These are phyloP conservation scores for Aethina tumida DNA, from an alignment of 1,140 invertebrate species.

Conservation along the genomic window DNA sequence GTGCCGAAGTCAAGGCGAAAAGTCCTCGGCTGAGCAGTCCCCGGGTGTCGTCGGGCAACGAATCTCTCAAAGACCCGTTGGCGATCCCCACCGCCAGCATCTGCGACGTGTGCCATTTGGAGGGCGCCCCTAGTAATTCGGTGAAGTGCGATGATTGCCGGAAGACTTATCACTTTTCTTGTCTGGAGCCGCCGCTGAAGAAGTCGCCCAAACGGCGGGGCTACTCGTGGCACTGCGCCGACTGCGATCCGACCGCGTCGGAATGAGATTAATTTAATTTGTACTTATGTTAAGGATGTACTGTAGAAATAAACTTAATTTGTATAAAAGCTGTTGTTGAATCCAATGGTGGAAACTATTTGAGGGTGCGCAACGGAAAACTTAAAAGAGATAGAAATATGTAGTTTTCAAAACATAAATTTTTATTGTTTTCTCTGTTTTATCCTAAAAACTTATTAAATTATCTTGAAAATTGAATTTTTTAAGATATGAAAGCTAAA, in stretches of 20 bases:
- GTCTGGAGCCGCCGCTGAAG: constrained; percentile 84
- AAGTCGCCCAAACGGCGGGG: constrained; percentile 88
- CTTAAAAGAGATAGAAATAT: no score
- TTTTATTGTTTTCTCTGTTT: no score
- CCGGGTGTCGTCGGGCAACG: constrained; percentile 8
- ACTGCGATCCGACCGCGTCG: constrained; percentile 89
- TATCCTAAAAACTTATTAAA: no score
- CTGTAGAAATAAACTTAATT: no score
- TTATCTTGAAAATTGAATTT: no score
- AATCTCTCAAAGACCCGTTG: constrained; percentile 7
- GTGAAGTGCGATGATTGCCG: constrained; percentile 87
- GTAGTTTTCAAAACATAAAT: no score
- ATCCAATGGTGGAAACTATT: no score
- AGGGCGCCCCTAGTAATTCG: constrained; percentile 52
- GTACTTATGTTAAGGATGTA: no score
- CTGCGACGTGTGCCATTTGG: constrained; percentile 55
- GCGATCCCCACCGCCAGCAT: constrained; percentile 34
- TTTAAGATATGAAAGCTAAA: no score
- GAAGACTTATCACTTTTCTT: constrained; percentile 83
- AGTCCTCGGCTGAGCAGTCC: constrained; percentile 13
- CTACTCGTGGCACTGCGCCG: constrained; percentile 92
- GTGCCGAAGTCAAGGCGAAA: constrained; percentile 5
- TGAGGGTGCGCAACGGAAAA: no score
- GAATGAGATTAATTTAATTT: no score
- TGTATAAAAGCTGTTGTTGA: no score